These are phyloP conservation scores for Napeogenes inachia DNA, from an alignment of 2,888 invertebrate genomes.

Conservation along the genomic window DNA sequence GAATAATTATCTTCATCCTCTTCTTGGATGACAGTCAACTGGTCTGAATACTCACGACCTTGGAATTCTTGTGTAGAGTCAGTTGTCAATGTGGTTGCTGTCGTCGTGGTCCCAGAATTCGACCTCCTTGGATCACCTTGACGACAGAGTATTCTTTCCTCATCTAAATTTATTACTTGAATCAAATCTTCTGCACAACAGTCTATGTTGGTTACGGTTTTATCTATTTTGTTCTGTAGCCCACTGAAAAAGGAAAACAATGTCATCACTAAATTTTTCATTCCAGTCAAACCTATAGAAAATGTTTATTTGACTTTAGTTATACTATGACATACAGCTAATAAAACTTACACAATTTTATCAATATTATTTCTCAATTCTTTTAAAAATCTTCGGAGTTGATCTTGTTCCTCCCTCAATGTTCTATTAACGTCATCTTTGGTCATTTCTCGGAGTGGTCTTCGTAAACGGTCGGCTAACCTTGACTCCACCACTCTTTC, in stretches of 20 bases:
- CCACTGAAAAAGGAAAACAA: slow-evolving; percentile 32
- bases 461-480: slow-evolving; percentile 81
- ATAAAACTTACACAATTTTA: slow-evolving; percentile 73
- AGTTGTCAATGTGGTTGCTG: background rate
- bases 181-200: slow-evolving; percentile 50
- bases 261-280: too few relatives aligned
- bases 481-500: slow-evolving; percentile 84
- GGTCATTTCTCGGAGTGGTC: slow-evolving; percentile 81
- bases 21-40: slow-evolving; percentile 50
- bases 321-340: too few relatives aligned
- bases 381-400: slow-evolving; percentile 76
- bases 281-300: too few relatives aligned
- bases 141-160: slow-evolving; percentile 47
- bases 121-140: slow-evolving; percentile 36
- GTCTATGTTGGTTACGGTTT: slow-evolving; percentile 48
- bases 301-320: too few relatives aligned
- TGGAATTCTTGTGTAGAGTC: background rate
- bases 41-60: slow-evolving; percentile 17
- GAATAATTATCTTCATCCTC: slow-evolving; percentile 56
- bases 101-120: background rate
- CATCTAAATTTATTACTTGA: slow-evolving; percentile 51
- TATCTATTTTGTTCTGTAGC: slow-evolving; percentile 46
- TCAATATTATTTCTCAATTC: slow-evolving; percentile 77
- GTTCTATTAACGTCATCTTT: slow-evolving; percentile 81
- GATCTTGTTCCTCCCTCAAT: slow-evolving; percentile 79